These are phyloP conservation scores for Chrysotoxum bicinctum DNA, from an alignment of 2,888 invertebrate genomes.

Conservation along the genomic window DNA sequence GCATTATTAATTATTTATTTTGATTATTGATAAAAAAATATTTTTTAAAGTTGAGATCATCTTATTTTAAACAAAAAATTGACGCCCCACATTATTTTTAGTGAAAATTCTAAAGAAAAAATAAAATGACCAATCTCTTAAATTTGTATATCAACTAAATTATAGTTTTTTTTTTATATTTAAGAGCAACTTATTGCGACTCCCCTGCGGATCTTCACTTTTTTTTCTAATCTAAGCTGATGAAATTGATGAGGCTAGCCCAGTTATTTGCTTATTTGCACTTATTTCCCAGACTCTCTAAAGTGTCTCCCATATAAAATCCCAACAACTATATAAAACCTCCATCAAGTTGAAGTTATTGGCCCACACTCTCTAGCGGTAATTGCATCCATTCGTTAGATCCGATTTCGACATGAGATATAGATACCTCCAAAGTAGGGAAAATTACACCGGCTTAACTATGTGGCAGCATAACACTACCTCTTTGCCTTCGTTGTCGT, in stretches of 20 bases:
- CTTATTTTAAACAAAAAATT: too few species aligned
- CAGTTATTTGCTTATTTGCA: constrained; percentile 36
- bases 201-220: background rate
- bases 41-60: too few species aligned
- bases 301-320: constrained; percentile 36
- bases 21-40: too few species aligned
- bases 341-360: constrained; percentile 53
- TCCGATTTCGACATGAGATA: constrained; percentile 65
- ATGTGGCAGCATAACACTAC: constrained; percentile 63
- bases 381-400: constrained; percentile 70
- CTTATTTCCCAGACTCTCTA: constrained; percentile 46
- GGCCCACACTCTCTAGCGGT: constrained; percentile 64
- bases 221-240: background rate
- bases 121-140: too few species aligned
- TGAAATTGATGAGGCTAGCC: constrained; percentile 51
- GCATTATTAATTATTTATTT: too few species aligned
- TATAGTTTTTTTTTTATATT: too few species aligned
- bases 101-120: too few species aligned
- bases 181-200: background rate
- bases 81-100: too few species aligned
- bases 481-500: constrained; percentile 5
- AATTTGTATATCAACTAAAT: too few species aligned
- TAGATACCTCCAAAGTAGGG: constrained; percentile 47
- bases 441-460: constrained; percentile 68
- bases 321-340: constrained; percentile 51